Percentiles rank a stretch among this genome's conserved stretches.
phyloP scores from a whole-genome alignment of 2,797 vertebrate genomes.

The Hypotaenidia okinawae region DNA sequence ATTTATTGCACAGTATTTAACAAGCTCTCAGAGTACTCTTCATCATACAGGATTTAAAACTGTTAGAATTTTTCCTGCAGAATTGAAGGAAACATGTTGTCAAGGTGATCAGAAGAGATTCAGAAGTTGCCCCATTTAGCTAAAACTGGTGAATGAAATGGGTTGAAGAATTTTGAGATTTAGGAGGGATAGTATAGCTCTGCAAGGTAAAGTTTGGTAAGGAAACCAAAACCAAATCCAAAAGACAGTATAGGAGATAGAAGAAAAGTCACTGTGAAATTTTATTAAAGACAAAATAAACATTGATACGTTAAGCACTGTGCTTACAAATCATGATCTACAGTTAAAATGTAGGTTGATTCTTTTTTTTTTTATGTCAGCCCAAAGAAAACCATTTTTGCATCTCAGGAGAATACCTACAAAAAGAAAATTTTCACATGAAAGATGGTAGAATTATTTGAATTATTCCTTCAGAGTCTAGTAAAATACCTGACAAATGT shows the following conservation, averaged over 20 bases:
- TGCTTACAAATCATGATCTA: neutral
- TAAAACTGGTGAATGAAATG: neutral
- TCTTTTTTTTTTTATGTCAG: neutral
- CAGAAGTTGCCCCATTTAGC: neutral
- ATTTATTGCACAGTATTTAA: neutral
- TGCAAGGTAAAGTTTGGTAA: neutral
- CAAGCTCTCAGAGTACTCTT: neutral
- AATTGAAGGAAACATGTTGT: neutral
- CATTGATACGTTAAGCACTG: neutral
- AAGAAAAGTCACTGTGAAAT: neutral
- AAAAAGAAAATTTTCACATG: neutral
- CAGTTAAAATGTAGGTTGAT: neutral
- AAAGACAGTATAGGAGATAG: neutral
- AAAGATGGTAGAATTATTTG: fast-evolving
- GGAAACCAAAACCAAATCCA: neutral
- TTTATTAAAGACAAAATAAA: neutral
- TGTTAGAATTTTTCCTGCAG: neutral
- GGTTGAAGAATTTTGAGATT: neutral
- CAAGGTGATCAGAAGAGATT: neutral
- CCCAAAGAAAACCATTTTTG: neutral
- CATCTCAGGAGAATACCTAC: neutral
- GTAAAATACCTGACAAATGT: neutral
- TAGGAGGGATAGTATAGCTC: neutral
- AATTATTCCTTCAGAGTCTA: neutral
- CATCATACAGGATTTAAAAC: neutral